Conservation (phyloP, 37 sponge, comb jelly and placozoan species). For the Halisarca cf. caerulea region DNA sequence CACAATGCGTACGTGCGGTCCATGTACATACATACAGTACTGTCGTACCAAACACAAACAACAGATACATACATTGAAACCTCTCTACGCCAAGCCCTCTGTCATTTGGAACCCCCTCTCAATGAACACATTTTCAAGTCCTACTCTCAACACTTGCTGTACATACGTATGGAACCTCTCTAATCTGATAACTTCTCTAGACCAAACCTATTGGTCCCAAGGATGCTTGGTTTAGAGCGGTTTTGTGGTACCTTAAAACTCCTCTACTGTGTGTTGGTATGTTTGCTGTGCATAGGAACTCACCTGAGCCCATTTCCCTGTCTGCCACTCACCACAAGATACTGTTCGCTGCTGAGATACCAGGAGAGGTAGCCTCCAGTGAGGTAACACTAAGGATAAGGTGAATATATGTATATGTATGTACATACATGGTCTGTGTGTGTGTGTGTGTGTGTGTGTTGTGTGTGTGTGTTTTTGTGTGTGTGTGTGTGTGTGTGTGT, state of each 20-base stretch:
- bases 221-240: too few relatives aligned
- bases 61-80: too few relatives aligned
- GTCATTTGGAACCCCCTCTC: too few relatives aligned
- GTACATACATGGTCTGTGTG: not conserved
- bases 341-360: constrained; percentile 2
- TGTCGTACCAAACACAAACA: too few relatives aligned
- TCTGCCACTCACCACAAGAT: constrained; percentile 33
- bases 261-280: not conserved
- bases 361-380: not conserved
- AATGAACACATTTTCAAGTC: not conserved
- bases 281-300: constrained; percentile 31
- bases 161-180: too few relatives aligned
- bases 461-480: not conserved
- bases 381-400: constrained; percentile 20
- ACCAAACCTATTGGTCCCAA: too few relatives aligned
- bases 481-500: not conserved
- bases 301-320: constrained; percentile 33
- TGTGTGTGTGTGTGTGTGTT: not conserved
- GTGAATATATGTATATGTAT: not conserved
- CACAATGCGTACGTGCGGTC: too few relatives aligned
- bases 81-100: too few relatives aligned
- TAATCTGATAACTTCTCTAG: too few relatives aligned
- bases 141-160: too few relatives aligned
- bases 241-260: not conserved
- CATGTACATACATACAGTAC: too few relatives aligned